These are phyloP conservation scores for Conops quadrifasciatus DNA, from an alignment of 2,888 invertebrate species.

Conservation along the genomic window DNA sequence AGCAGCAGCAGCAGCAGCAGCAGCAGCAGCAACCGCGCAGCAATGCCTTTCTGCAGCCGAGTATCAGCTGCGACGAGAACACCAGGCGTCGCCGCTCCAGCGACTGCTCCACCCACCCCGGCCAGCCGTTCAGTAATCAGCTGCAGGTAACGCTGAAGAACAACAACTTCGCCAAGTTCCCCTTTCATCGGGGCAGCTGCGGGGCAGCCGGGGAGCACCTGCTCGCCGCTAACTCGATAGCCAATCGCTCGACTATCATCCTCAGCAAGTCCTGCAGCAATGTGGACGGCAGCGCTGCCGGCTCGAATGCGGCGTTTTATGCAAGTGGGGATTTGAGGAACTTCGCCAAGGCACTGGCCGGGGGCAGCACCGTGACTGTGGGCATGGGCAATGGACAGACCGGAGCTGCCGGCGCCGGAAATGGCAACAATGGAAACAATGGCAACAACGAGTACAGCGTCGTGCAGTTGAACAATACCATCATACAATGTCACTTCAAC, in stretches of 20 bases:
- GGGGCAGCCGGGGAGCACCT: slow-evolving; percentile 62
- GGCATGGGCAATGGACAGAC: slow-evolving; percentile 30
- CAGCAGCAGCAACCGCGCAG: slow-evolving; percentile 43
- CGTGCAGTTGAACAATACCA: slow-evolving; percentile 63
- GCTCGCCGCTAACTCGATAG: slow-evolving; percentile 61
- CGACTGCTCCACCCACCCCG: slow-evolving; percentile 53
- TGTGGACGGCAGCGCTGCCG: slow-evolving; percentile 54
- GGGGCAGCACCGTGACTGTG: slow-evolving; percentile 9
- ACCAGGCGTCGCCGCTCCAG: slow-evolving; percentile 58
- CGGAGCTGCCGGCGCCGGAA: slow-evolving; percentile 37
- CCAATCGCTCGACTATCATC: slow-evolving; percentile 63
- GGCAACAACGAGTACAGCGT: slow-evolving; percentile 64
- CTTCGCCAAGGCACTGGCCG: slow-evolving; percentile 35
- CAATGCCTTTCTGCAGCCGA: slow-evolving; percentile 47
- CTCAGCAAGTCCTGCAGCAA: slow-evolving; percentile 63
- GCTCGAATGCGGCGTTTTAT: slow-evolving; percentile 45
- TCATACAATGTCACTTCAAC: slow-evolving; percentile 64
- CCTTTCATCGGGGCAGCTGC: slow-evolving; percentile 62
- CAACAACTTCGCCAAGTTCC: slow-evolving; percentile 50
- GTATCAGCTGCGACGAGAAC: slow-evolving; percentile 47
- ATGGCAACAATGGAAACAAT: slow-evolving; percentile 47
- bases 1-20: slow-evolving; percentile 42
- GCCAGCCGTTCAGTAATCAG: slow-evolving; percentile 53
- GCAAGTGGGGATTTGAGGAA: slow-evolving; percentile 52
- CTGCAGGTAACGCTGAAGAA: slow-evolving; percentile 61